Conservation (phyloP, 2,797 vertebrate species). For the Hirundo rustica region DNA sequence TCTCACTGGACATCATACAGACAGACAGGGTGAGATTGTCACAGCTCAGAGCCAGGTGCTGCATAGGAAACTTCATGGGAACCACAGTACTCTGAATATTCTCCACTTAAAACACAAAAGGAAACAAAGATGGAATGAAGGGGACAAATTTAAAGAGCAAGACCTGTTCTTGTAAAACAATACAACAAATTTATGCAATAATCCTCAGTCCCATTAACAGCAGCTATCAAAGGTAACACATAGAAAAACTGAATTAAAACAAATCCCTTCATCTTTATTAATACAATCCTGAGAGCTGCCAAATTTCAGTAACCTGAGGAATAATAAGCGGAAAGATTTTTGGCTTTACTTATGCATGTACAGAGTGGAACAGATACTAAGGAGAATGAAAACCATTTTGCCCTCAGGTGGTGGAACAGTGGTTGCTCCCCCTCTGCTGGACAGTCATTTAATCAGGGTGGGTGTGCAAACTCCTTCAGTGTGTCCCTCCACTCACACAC, state of each 20-base stretch:
- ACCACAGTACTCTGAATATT: conserved; percentile 78
- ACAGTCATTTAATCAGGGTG: background rate
- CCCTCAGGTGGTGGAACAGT: background rate
- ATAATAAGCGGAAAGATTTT: background rate
- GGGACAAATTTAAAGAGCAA: background rate
- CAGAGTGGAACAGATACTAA: background rate
- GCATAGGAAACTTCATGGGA: conserved; percentile 80
- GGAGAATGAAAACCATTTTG: background rate
- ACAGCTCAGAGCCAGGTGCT: conserved; percentile 90
- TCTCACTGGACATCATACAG: conserved; percentile 81
- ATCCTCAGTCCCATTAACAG: background rate
- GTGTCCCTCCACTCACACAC: background rate
- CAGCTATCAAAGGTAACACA: background rate
- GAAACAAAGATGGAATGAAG: background rate
- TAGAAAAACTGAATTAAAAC: background rate
- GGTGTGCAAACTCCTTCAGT: background rate
- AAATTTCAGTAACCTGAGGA: background rate
- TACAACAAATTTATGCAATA: background rate
- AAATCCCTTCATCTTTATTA: background rate
- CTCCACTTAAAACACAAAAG: conserved; percentile 64
- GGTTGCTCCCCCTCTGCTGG: background rate
- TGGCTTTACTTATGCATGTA: background rate
- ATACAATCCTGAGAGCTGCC: background rate
- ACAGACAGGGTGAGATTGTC: conserved; percentile 91
- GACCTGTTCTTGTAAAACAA: background rate